These are phyloP conservation scores for Protobothrops flavoviridis DNA, from an alignment of 2,113 vertebrate genomes.

Conservation along the genomic window DNA sequence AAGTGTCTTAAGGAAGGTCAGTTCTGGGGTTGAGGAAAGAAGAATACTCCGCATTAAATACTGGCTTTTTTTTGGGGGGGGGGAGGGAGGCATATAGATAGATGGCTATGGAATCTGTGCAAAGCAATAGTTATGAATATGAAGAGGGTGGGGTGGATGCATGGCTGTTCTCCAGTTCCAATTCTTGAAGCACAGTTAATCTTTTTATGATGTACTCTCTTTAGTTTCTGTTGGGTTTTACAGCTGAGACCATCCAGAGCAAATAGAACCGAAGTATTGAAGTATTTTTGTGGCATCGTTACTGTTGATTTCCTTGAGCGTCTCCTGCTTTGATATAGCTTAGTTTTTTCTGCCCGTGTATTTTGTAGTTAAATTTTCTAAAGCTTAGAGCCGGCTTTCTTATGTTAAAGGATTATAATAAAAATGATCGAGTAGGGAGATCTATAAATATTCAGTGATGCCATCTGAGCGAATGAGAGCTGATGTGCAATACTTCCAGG, in stretches of 20 bases:
- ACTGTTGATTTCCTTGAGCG: neutral
- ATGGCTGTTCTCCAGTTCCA: neutral
- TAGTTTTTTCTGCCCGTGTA: neutral
- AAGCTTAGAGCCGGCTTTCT: neutral
- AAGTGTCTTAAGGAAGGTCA: conserved; percentile 83
- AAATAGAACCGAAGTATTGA: neutral
- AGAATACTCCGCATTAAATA: neutral
- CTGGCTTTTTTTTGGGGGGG: neutral
- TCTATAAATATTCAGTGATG: neutral
- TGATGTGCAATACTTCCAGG: fast-evolving
- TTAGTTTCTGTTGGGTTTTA: conserved; percentile 1
- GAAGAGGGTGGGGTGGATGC: neutral
- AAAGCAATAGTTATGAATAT: neutral
- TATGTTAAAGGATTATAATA: neutral
- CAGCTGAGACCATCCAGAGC: neutral
- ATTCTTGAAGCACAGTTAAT: neutral
- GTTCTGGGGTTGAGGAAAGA: conserved; percentile 32
- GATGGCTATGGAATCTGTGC: neutral
- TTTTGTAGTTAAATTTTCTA: neutral
- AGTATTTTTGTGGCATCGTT: neutral
- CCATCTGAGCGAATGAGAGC: neutral
- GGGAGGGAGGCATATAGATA: neutral
- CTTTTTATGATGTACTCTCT: neutral
- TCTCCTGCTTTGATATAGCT: neutral
- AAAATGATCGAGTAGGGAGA: neutral